Conservation (phyloP, 30 jellyfish, hydroid and myxozoan genomes). For the Rhopilema esculentum region DNA sequence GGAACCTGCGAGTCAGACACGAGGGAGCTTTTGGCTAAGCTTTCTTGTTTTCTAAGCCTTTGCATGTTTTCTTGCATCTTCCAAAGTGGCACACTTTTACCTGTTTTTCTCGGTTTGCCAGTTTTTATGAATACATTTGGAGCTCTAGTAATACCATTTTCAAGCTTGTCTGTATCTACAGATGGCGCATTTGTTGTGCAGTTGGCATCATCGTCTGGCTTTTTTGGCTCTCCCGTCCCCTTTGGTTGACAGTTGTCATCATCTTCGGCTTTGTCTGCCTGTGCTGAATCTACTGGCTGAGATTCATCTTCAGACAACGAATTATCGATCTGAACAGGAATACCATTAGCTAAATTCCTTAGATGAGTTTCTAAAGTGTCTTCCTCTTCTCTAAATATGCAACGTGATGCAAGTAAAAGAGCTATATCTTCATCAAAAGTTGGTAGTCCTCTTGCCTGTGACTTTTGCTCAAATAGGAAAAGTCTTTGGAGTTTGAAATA, state of each 20-base stretch:
- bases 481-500: neutral
- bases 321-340: neutral
- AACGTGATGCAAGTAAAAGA: neutral
- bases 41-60: too few relatives aligned
- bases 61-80: neutral
- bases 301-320: neutral
- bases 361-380: neutral
- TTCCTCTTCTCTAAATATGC: neutral
- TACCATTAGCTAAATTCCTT: neutral
- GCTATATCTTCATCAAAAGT: neutral
- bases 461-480: neutral
- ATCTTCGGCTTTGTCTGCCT: neutral
- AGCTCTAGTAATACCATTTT: too few relatives aligned
- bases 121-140: neutral
- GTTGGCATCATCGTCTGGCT: too few relatives aligned
- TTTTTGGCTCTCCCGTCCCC: too few relatives aligned
- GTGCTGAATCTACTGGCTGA: neutral
- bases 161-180: too few relatives aligned
- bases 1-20: too few relatives aligned
- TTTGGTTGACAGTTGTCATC: too few relatives aligned
- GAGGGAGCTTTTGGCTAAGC: too few relatives aligned
- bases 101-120: neutral
- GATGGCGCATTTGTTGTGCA: too few relatives aligned
- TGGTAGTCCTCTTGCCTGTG: neutral
- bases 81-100: neutral